Evolutionary conservation across 2,113 vertebrate species (phyloP).

Genomic region (Etheostoma cragini): DNA sequence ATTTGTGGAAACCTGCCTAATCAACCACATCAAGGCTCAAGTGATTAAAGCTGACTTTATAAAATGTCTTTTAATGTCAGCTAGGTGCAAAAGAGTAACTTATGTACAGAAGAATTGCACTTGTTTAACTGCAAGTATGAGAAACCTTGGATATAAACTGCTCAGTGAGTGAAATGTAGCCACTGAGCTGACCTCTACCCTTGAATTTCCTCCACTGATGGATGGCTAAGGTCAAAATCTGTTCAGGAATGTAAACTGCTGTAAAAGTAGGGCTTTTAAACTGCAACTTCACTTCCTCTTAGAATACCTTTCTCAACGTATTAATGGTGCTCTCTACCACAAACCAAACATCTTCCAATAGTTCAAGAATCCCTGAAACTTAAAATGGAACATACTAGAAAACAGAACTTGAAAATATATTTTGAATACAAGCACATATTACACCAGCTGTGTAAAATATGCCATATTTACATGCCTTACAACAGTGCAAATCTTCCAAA

Average conservation of each 20-base stretch:
- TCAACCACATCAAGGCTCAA: constrained; percentile 60
- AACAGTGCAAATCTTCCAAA: constrained; percentile 63
- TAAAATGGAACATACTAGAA: constrained; percentile 59
- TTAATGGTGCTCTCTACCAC: constrained; percentile 32
- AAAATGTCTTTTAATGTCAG: constrained; percentile 28
- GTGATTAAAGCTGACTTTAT: constrained; percentile 48
- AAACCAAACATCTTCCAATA: constrained; percentile 38
- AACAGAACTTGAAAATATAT: constrained; percentile 51
- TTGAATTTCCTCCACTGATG: constrained; percentile 6
- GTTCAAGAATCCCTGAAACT: constrained; percentile 80
- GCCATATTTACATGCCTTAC: constrained; percentile 74
- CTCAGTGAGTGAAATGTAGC: constrained; percentile 32
- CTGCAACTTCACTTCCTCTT: not conserved
- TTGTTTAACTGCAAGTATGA: constrained; percentile 70
- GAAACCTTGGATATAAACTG: constrained; percentile 28
- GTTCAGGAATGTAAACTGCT: constrained; percentile 37
- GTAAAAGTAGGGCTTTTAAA: constrained; percentile 18
- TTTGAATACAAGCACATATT: constrained; percentile 55
- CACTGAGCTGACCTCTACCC: constrained; percentile 16
- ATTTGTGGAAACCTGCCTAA: constrained; percentile 26
- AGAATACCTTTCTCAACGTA: constrained; percentile 21
- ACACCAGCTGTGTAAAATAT: constrained; percentile 52
- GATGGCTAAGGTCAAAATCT: constrained; percentile 16
- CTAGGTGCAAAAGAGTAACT: constrained; percentile 50
- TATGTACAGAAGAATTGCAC: constrained; percentile 80